Percentiles rank a stretch among this genome's conserved stretches.
Evolutionary conservation across 2,888 invertebrate genomes (phyloP).

Genomic region (Apotomis betuletana): DNA sequence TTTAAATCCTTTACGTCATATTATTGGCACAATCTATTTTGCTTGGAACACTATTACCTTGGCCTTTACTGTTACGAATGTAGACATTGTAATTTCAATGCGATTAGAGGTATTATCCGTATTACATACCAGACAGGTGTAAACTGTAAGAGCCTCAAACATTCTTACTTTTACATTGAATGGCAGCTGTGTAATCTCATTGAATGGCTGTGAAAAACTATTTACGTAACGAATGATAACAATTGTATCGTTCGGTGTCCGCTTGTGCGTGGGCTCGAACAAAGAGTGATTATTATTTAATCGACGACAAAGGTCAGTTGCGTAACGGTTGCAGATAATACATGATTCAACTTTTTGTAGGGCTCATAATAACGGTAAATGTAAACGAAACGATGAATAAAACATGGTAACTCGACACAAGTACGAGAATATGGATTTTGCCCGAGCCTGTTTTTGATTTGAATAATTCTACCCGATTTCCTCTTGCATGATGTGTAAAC

Average conservation of each 20-base stretch:
- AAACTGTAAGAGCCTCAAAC: slow-evolving; percentile 1
- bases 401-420: slow-evolving; percentile 40
- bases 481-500: not conserved
- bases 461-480: slow-evolving; percentile 11
- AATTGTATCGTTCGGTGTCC: slow-evolving; percentile 37
- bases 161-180: slow-evolving; percentile 3
- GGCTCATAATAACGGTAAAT: slow-evolving; percentile 51
- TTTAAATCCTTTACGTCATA: too few species aligned
- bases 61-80: too few species aligned
- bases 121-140: not conserved
- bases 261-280: slow-evolving; percentile 33
- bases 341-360: slow-evolving; percentile 52
- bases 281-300: slow-evolving; percentile 41
- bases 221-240: slow-evolving; percentile 33
- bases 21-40: too few species aligned
- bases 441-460: slow-evolving; percentile 26
- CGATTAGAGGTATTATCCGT: not conserved
- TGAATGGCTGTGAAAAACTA: slow-evolving; percentile 10
- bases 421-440: slow-evolving; percentile 35
- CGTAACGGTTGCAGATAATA: slow-evolving; percentile 54
- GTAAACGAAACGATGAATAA: slow-evolving; percentile 50
- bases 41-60: too few species aligned
- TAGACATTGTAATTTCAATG: not conserved
- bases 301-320: slow-evolving; percentile 61
- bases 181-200: slow-evolving; percentile 18